Percentiles rank a stretch among this genome's conserved stretches.
Conservation (phyloP, 2,113 vertebrate genomes). For the Phrynosoma blainvillii region DNA sequence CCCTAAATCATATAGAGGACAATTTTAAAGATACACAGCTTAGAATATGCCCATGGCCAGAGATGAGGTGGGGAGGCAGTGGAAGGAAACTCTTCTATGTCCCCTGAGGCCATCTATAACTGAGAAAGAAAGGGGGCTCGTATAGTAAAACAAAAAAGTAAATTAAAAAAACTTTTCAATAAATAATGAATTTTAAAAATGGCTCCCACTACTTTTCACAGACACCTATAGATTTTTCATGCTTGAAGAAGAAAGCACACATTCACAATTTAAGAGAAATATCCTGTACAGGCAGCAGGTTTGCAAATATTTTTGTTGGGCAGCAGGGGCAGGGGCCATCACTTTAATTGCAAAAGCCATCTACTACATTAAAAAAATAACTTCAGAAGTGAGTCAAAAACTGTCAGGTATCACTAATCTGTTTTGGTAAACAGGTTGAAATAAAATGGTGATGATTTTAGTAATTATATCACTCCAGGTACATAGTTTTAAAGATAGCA, state of each 20-base stretch:
- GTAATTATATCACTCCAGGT: constrained; percentile 32
- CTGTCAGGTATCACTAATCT: constrained; percentile 12
- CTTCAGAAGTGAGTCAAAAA: neutral
- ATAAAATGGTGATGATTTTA: constrained; percentile 11
- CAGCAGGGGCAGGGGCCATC: neutral
- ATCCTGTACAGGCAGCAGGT: neutral
- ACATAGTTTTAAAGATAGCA: neutral
- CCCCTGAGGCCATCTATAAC: no score
- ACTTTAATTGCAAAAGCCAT: neutral
- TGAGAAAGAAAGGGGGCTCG: no score
- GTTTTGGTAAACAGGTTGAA: constrained; percentile 20
- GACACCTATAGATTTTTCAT: neutral
- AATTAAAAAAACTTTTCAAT: no score
- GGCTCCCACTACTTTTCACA: neutral
- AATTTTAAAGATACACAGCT: neutral
- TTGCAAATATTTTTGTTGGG: neutral
- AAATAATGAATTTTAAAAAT: neutral
- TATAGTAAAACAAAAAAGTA: no score
- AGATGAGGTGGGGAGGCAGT: neutral
- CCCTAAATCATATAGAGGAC: neutral
- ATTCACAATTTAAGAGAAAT: neutral
- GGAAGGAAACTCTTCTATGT: neutral
- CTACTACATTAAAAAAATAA: neutral
- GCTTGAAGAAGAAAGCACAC: neutral
- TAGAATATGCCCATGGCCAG: neutral